Base-by-base conservation (phyloP, 2,888 invertebrate species). In the Leptothorax acervorum region DNA sequence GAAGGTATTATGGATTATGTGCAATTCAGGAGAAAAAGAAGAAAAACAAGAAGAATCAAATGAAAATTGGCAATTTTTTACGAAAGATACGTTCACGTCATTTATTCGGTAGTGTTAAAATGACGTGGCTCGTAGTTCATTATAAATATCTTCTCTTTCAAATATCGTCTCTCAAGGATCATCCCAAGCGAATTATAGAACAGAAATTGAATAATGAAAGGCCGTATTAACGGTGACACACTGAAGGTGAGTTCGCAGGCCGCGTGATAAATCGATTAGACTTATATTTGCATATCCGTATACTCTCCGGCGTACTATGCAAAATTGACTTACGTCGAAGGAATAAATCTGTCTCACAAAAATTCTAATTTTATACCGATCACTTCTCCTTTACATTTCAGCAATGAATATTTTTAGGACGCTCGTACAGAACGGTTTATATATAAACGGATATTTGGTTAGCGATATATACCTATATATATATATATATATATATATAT, bases 391-490 rank as follows among this genome's bases (percentile, higher is more conserved):
- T 60, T 31, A 57, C 48, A 57, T 70, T 83, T 81, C 68, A 39
- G 28, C 51, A 45, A 42, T 63, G 84, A 85, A 90, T 90, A 90
- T 89, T 90, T 91, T 91, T 90, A 90, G 90, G 84, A 74, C 82
- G 53, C 73, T 71, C 85, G 85, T 53, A 86, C 71, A 86, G 87
- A 86, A 89, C n/a, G 57, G 23, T 2, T 60, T 63, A 55, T 51
- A 88, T 83, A 79, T 79, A 81, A 87, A 87, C 86, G 87, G 87
- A 90, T 89, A 86, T 88, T 90, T 87, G 88, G 90, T 91, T 91
- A 90, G 88, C 89, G 92, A 42, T 42, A 42, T 9, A 42, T 9
- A 91, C 18, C 5, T 68, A 68, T 45, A 45, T 91, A 91, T 9
- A 42, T 9, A 91, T 28, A 5, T 68, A 68, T 45, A 45, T 9